phyloP scores from a whole-genome alignment of 2,797 vertebrate species.

The Hemitrygon akajei region DNA sequence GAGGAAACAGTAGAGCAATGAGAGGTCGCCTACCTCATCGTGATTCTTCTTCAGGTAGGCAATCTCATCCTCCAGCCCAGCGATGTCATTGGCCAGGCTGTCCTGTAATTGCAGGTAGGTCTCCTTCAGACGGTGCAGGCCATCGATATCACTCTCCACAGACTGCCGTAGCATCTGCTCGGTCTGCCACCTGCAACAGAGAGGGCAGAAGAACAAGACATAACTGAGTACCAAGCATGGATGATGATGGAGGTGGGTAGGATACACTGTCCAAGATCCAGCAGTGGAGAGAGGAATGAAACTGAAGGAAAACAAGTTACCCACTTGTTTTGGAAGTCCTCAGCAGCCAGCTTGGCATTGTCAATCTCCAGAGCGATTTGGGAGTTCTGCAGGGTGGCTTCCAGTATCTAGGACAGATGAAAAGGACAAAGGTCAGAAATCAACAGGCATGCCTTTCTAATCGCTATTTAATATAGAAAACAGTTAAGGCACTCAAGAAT shows the following conservation, averaged over 20 bases:
- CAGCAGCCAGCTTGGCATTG: constrained; percentile 69
- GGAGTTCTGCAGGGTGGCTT: constrained; percentile 63
- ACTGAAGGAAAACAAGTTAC: constrained; percentile 40
- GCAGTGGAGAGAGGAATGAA: neutral
- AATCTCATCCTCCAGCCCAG: neutral
- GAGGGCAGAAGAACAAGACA: no score
- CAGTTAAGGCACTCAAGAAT: neutral
- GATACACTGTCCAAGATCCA: neutral
- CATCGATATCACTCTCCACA: neutral
- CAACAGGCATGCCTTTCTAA: neutral
- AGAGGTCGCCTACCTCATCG: neutral
- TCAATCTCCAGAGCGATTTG: constrained; percentile 71
- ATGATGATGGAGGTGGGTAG: neutral
- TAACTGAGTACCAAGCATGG: no score
- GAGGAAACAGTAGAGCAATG: no score
- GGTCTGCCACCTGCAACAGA: constrained; percentile 3
- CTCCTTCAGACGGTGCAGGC: neutral
- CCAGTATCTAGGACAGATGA: constrained; percentile 55
- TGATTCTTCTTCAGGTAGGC: neutral
- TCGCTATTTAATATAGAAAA: neutral
- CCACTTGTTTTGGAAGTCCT: constrained; percentile 73
- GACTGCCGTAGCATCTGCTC: neutral
- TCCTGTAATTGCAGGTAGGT: neutral
- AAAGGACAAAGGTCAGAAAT: neutral
- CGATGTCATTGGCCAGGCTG: neutral